A percentile compares a stretch with the other conserved stretches of the same genome.
phyloP scores from a whole-genome alignment of 2,888 invertebrate species.

The Luperina nickerlii region DNA sequence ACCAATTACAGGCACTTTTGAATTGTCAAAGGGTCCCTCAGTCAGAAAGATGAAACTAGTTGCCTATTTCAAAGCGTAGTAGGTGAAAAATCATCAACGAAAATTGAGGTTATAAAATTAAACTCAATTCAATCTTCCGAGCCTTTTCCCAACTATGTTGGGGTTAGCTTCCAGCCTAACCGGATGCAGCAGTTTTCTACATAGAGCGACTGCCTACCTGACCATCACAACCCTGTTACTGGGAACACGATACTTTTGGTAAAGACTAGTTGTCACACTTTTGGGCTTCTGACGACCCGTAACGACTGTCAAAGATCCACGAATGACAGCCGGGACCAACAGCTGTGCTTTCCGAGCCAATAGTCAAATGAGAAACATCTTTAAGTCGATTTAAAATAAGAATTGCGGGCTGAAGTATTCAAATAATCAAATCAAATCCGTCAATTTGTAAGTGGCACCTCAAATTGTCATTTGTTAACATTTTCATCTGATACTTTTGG shows the following conservation, averaged over 20 bases:
- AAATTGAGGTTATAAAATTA: background rate
- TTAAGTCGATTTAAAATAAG: background rate
- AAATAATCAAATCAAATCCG: background rate
- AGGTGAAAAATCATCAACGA: background rate
- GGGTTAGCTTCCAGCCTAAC: background rate
- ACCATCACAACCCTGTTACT: background rate
- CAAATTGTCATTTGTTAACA: too few relatives aligned
- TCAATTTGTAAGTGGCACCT: background rate
- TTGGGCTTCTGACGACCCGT: background rate
- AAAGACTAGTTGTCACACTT: background rate
- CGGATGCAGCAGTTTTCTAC: background rate
- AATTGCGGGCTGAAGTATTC: background rate
- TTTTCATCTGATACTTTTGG: background rate
- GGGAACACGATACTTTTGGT: background rate
- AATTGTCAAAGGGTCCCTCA: too few relatives aligned
- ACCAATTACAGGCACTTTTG: too few relatives aligned
- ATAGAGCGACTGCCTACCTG: background rate
- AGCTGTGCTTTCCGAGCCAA: background rate
- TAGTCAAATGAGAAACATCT: background rate
- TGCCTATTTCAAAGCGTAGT: too few relatives aligned
- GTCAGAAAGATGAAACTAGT: too few relatives aligned
- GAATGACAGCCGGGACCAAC: background rate
- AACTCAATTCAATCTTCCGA: background rate
- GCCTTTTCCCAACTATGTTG: background rate
- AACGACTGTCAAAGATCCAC: background rate